These are phyloP conservation scores for Neomicropteryx cornuta DNA, from an alignment of 1,140 invertebrate species.

Conservation along the genomic window DNA sequence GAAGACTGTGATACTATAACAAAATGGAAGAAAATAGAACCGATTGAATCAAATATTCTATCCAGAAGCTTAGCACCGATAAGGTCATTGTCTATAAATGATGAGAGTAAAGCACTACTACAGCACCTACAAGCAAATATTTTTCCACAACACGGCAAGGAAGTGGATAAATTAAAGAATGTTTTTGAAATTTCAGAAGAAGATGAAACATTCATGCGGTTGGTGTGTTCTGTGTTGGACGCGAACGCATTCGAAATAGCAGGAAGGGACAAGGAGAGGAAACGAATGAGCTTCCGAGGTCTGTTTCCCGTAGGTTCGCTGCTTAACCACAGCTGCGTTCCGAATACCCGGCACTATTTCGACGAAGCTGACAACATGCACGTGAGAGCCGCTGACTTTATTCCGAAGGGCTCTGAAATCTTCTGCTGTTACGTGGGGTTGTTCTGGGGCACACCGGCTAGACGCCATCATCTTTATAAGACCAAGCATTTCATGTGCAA, in stretches of 20 bases:
- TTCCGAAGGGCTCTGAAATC: slow-evolving; percentile 53
- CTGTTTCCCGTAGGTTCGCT: slow-evolving; percentile 61
- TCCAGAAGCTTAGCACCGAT: slow-evolving; percentile 45
- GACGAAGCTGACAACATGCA: slow-evolving; percentile 45
- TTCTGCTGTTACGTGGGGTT: slow-evolving; percentile 61
- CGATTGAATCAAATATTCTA: slow-evolving; percentile 36
- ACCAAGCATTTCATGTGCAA: slow-evolving; percentile 67
- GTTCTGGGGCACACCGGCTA: slow-evolving; percentile 57
- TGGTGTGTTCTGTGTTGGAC: slow-evolving; percentile 52
- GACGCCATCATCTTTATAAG: slow-evolving; percentile 50
- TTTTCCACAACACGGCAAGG: slow-evolving; percentile 38
- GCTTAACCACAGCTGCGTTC: slow-evolving; percentile 63
- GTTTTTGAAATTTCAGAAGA: slow-evolving; percentile 42
- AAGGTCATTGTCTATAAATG: slow-evolving; percentile 42
- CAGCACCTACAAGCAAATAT: slow-evolving; percentile 43
- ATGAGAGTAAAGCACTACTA: slow-evolving; percentile 41
- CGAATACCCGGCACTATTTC: slow-evolving; percentile 61
- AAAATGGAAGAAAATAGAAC: slow-evolving; percentile 33
- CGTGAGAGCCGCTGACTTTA: slow-evolving; percentile 49
- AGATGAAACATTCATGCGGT: slow-evolving; percentile 49
- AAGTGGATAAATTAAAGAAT: slow-evolving; percentile 46
- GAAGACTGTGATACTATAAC: slow-evolving; percentile 48
- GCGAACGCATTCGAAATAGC: slow-evolving; percentile 65
- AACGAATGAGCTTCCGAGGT: slow-evolving; percentile 47
- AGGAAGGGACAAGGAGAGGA: slow-evolving; percentile 27